These are phyloP conservation scores for Eucriotettix oculatus DNA, from an alignment of 2,888 invertebrate genomes.

Conservation along the genomic window DNA sequence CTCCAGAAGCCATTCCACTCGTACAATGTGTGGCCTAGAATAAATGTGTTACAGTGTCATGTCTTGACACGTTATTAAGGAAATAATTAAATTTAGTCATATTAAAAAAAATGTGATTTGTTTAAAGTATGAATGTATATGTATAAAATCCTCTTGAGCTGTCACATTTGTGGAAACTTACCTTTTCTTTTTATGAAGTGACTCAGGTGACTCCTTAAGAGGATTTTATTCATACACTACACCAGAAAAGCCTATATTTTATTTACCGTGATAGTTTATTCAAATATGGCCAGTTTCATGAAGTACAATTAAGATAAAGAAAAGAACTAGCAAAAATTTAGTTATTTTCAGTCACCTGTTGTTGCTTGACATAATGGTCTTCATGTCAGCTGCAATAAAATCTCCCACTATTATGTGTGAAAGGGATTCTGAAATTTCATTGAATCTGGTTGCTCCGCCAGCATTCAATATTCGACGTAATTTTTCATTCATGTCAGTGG, in stretches of 20 bases:
- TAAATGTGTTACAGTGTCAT: background rate
- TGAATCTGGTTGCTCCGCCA: constrained; percentile 70
- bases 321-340: background rate
- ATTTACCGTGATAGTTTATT: no score
- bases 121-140: no score
- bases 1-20: constrained; percentile 55
- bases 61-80: background rate
- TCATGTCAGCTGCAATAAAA: constrained; percentile 6
- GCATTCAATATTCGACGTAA: constrained; percentile 51
- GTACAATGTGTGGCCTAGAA: constrained; percentile 42
- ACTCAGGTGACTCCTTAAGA: no score
- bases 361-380: background rate
- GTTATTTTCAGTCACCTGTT: background rate
- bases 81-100: no score
- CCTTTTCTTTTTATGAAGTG: no score
- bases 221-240: no score
- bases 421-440: constrained; percentile 53
- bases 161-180: no score
- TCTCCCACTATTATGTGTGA: constrained; percentile 69
- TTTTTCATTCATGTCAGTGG: constrained; percentile 43
- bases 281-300: no score
- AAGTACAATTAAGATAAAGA: background rate
- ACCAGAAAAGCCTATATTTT: no score
- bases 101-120: no score
- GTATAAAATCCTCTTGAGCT: no score